These are phyloP conservation scores for Crotophaga sulcirostris DNA, from an alignment of 2,113 vertebrate genomes.

Conservation along the genomic window DNA sequence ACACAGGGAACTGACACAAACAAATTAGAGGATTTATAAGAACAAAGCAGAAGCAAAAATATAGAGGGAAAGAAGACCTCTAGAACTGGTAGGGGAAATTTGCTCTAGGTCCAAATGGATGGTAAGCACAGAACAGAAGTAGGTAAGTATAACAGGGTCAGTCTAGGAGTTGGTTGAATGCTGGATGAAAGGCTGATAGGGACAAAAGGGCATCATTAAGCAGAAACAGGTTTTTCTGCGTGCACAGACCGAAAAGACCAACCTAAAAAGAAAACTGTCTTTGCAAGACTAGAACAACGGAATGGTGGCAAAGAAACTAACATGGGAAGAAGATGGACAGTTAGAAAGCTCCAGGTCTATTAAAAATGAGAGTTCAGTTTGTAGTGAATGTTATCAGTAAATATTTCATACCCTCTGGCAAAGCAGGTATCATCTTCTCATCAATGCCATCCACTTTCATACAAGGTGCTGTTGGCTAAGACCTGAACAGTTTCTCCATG, in stretches of 20 bases:
- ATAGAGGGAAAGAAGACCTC: not conserved
- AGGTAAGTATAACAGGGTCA: not conserved
- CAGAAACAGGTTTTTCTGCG: not conserved
- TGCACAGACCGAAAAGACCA: not conserved
- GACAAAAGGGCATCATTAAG: not conserved
- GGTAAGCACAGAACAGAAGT: not conserved
- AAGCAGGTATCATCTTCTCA: not conserved
- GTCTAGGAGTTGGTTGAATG: not conserved
- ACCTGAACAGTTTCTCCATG: not conserved
- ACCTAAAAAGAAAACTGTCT: not conserved
- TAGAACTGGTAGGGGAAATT: not conserved
- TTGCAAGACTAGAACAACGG: not conserved
- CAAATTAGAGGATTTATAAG: not conserved
- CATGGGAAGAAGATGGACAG: not conserved
- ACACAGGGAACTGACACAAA: not conserved
- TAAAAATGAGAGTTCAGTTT: not conserved
- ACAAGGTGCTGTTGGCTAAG: not conserved
- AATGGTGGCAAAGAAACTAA: not conserved
- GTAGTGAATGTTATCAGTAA: too few species aligned
- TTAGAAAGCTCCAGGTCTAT: not conserved
- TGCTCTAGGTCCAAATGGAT: not conserved
- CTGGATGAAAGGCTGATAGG: not conserved
- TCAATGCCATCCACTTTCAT: not conserved
- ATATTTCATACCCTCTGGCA: not conserved
- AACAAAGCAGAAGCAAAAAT: not conserved